phyloP scores from a whole-genome alignment of 2,113 vertebrate genomes.

The Verasper variegatus region DNA sequence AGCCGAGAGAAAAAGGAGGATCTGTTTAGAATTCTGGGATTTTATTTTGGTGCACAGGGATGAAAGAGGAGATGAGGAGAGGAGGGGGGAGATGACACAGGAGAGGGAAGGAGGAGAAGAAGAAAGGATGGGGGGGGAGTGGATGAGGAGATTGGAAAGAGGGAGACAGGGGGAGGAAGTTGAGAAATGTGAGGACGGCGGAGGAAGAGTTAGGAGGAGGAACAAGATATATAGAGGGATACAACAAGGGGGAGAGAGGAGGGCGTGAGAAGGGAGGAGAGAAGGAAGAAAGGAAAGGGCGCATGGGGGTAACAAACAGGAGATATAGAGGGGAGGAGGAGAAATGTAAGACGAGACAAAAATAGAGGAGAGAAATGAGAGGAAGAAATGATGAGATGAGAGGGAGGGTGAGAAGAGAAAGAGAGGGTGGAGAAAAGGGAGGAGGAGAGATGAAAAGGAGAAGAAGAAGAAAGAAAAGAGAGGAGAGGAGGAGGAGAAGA shows the following conservation, averaged over 20 bases:
- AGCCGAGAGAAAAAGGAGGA: constrained; percentile 35
- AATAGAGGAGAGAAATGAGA: no score
- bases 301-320: neutral
- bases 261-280: neutral
- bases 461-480: neutral
- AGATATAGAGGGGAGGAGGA: neutral
- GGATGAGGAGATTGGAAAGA: neutral
- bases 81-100: neutral
- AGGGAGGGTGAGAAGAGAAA: neutral
- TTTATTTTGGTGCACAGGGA: constrained; percentile 22
- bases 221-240: neutral
- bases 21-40: constrained; percentile 29
- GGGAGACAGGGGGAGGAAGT: neutral
- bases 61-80: constrained; percentile 21
- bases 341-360: neutral
- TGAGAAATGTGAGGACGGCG: neutral
- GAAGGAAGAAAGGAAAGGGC: neutral
- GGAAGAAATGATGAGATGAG: neutral
- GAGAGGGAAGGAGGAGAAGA: neutral
- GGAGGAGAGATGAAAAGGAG: neutral
- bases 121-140: neutral
- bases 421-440: neutral
- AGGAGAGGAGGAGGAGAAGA: no score
- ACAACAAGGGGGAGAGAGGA: neutral
- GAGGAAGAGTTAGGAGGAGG: neutral